phyloP scores from a whole-genome alignment of 2,797 vertebrate species.

The Sebastes matsubarae region DNA sequence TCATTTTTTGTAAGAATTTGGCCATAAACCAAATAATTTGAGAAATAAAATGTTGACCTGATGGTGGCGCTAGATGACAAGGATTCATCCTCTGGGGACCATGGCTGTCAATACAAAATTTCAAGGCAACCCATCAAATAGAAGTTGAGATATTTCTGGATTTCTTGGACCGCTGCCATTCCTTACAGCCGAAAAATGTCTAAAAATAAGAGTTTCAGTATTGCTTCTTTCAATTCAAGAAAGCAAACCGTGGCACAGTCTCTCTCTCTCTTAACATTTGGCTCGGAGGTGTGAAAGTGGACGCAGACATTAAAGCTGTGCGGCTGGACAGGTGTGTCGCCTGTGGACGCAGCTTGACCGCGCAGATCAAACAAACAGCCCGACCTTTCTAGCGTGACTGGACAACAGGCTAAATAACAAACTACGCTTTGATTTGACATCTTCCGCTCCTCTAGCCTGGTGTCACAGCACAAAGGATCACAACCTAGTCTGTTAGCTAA shows the following conservation, averaged over 20 bases:
- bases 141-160: not conserved
- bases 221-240: not conserved
- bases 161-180: not conserved
- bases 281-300: not conserved
- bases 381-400: not conserved
- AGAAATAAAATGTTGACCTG: not conserved
- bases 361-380: conserved; percentile 17
- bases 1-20: not conserved
- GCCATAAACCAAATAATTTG: not conserved
- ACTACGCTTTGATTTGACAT: conserved; percentile 15
- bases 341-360: not conserved
- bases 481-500: not conserved
- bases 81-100: not conserved
- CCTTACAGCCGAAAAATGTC: too few relatives aligned
- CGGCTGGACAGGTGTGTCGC: not conserved
- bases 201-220: not conserved
- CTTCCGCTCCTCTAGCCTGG: not conserved
- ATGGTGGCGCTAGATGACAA: not conserved
- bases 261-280: not conserved
- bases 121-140: not conserved
- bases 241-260: not conserved
- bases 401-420: not conserved
- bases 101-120: not conserved
- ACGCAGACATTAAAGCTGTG: conserved; percentile 2
- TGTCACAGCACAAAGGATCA: conserved; percentile 2